These are phyloP conservation scores for Heliothis subflexa DNA, from an alignment of 1,140 invertebrate genomes.

Conservation along the genomic window DNA sequence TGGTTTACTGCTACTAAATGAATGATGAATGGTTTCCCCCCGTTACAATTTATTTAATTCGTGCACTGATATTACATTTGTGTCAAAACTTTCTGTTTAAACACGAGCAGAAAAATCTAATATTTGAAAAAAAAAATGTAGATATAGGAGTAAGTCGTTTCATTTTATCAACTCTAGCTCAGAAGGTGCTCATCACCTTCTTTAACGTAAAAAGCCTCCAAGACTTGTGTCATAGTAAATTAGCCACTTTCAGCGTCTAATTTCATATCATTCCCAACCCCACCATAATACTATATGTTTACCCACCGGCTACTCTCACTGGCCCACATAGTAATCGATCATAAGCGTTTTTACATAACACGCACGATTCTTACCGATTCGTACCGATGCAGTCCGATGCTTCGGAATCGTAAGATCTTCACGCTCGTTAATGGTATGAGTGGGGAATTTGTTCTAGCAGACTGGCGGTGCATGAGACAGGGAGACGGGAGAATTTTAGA, in stretches of 20 bases:
- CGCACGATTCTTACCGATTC: conserved; percentile 13
- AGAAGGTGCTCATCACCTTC: no score
- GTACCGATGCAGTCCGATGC: conserved; percentile 28
- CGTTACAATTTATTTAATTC: no score
- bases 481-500: not conserved
- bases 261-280: not conserved
- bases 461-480: not conserved
- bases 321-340: conserved; percentile 31
- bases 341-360: conserved; percentile 42
- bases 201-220: no score
- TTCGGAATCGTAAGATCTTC: conserved; percentile 55
- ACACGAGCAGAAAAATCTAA: no score
- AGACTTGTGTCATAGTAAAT: no score
- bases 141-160: no score
- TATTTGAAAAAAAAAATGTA: no score
- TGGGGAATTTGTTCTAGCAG: conserved; percentile 49
- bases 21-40: no score
- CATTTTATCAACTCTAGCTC: no score
- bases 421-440: conserved; percentile 51
- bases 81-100: no score
- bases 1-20: no score
- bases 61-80: no score
- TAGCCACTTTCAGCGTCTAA: not conserved
- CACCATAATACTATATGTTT: not conserved
- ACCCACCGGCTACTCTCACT: not conserved